Percentiles rank a stretch among this genome's conserved stretches.
These are phyloP conservation scores for Cheirogaleus major DNA, from an alignment of 2,797 vertebrate species.

Conservation along the genomic window DNA sequence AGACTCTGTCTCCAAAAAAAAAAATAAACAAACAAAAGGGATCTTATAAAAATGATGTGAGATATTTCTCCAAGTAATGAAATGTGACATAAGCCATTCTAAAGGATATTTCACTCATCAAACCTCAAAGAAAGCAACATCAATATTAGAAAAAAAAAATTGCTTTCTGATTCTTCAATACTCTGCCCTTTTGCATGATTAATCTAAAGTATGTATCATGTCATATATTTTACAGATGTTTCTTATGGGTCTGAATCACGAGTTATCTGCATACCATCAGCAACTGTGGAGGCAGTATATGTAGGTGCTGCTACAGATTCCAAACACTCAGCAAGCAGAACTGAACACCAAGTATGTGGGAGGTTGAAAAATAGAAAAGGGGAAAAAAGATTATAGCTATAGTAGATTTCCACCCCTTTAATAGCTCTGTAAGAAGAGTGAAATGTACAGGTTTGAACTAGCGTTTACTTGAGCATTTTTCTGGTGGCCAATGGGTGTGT, in stretches of 20 bases:
- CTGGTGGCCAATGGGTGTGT: constrained; percentile 70
- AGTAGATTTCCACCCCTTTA: constrained; percentile 64
- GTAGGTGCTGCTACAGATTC: constrained; percentile 51
- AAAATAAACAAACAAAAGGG: background rate
- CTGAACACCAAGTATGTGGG: constrained; percentile 54
- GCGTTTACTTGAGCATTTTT: constrained; percentile 68
- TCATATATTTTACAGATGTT: constrained; percentile 53
- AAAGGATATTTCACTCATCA: constrained; percentile 50
- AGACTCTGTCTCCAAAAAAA: background rate
- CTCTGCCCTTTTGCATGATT: constrained; percentile 52
- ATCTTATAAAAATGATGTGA: constrained; percentile 78
- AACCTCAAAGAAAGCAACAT: constrained; percentile 48
- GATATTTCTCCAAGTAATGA: constrained; percentile 3
- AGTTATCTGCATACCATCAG: constrained; percentile 63
- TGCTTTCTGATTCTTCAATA: constrained; percentile 48
- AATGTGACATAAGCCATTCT: constrained; percentile 28
- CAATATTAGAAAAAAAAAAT: constrained; percentile 44
- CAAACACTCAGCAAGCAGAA: constrained; percentile 56
- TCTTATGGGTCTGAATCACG: constrained; percentile 54
- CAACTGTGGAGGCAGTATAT: constrained; percentile 37
- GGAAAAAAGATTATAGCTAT: constrained; percentile 61
- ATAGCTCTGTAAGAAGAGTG: constrained; percentile 64
- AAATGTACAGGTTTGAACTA: constrained; percentile 71
- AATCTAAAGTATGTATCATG: constrained; percentile 30
- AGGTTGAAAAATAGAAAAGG: constrained; percentile 69